phyloP scores from a whole-genome alignment of 2,797 vertebrate species.

The Tenualosa thibaudeaui region DNA sequence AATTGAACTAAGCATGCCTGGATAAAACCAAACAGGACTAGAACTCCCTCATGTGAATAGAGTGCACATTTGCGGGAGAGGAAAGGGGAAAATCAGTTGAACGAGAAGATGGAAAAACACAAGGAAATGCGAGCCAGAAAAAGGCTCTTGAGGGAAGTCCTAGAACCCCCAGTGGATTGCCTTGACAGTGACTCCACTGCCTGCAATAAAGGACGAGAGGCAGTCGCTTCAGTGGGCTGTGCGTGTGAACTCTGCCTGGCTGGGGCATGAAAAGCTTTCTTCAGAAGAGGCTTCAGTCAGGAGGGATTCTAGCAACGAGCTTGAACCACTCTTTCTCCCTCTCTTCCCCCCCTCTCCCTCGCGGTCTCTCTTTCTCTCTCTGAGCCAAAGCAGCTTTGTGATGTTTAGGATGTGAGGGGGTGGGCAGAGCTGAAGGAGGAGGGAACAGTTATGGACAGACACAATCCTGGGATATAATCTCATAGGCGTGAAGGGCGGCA shows the following conservation, averaged over 20 bases:
- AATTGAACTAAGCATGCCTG: background rate
- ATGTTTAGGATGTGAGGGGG: too few species aligned
- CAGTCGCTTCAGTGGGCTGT: background rate
- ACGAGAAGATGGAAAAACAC: background rate
- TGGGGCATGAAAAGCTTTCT: constrained; percentile 12
- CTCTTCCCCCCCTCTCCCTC: background rate
- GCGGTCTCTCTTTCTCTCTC: background rate
- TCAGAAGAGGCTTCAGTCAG: constrained; percentile 13
- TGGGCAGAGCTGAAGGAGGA: background rate
- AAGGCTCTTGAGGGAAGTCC: background rate
- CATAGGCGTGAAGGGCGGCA: background rate
- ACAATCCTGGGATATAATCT: background rate
- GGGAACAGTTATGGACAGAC: background rate
- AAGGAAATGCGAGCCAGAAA: background rate
- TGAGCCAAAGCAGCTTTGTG: constrained; percentile 16
- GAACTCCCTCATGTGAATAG: background rate
- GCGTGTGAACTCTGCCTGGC: background rate
- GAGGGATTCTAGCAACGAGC: background rate
- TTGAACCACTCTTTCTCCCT: background rate
- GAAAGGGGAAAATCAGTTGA: background rate
- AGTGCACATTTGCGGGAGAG: background rate
- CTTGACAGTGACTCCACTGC: background rate
- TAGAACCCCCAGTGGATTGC: background rate
- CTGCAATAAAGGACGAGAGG: background rate
- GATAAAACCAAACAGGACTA: background rate